These are phyloP conservation scores for Papilio polytes DNA, from an alignment of 1,140 invertebrate genomes.

Conservation along the genomic window DNA sequence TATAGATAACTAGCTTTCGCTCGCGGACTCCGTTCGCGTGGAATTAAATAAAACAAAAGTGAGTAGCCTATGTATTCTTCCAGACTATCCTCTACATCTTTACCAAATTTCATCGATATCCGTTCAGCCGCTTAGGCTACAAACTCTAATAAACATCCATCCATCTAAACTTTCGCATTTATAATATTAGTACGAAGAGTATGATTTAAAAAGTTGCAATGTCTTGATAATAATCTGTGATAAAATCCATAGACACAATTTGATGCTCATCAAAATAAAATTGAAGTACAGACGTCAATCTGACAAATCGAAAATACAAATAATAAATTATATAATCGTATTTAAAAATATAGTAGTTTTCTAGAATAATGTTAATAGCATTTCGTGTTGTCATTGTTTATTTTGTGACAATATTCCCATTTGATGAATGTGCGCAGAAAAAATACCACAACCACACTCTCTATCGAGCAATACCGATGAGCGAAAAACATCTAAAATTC, in stretches of 20 bases:
- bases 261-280: neutral
- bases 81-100: no score
- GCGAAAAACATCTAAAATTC: slow-evolving; percentile 55
- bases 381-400: slow-evolving; percentile 24
- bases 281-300: slow-evolving; percentile 19
- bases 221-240: neutral
- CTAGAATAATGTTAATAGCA: slow-evolving; percentile 7
- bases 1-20: no score
- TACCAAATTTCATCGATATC: no score
- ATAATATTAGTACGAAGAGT: no score
- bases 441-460: slow-evolving; percentile 65
- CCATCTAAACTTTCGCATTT: no score
- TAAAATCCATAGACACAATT: neutral
- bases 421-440: slow-evolving; percentile 45
- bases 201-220: neutral
- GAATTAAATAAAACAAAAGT: no score
- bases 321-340: neutral
- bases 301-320: slow-evolving; percentile 9
- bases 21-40: no score
- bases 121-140: no score
- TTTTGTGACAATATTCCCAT: slow-evolving; percentile 33
- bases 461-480: slow-evolving; percentile 60
- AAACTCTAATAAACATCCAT: no score
- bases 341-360: neutral
- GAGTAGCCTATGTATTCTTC: no score